These are phyloP conservation scores for Acanthosepion esculentum DNA, from an alignment of 2,888 invertebrate genomes.

Conservation along the genomic window DNA sequence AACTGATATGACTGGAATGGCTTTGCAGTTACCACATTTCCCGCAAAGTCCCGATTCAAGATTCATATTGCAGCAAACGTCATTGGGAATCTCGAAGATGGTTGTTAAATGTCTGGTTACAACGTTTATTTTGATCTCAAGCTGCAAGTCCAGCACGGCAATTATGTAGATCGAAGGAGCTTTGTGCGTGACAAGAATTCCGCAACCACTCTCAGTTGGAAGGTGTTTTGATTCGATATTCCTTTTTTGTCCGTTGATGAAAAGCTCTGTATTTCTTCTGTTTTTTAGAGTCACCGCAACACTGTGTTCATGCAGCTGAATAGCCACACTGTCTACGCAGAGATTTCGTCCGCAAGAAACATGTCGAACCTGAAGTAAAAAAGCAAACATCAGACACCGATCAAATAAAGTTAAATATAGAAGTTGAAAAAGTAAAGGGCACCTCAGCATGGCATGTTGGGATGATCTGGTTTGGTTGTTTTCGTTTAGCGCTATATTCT, in stretches of 20 bases:
- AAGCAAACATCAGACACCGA: not conserved
- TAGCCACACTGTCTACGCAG: constrained; percentile 50
- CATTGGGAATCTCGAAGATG: constrained; percentile 48
- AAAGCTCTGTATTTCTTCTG: constrained; percentile 25
- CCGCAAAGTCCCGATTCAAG: constrained; percentile 51
- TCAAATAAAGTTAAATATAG: no score
- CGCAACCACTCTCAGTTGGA: not conserved
- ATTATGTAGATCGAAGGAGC: not conserved
- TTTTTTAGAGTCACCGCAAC: constrained; percentile 33
- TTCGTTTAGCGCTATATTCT: no score
- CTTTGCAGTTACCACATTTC: constrained; percentile 51
- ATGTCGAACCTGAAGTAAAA: not conserved
- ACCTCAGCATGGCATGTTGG: no score
- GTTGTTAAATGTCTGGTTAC: not conserved
- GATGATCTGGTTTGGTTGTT: no score
- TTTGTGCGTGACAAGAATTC: not conserved
- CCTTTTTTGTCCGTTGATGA: constrained; percentile 2
- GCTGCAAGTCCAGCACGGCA: not conserved
- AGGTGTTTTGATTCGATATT: not conserved
- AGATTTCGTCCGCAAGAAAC: constrained; percentile 6
- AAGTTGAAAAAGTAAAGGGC: no score
- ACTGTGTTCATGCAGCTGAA: constrained; percentile 50
- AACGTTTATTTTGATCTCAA: not conserved
- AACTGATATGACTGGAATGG: not conserved
- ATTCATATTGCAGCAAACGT: constrained; percentile 51